Evolutionary conservation across 53 echinoderm and acorn worm species (phyloP).

Genomic region (Henricia sp.): DNA sequence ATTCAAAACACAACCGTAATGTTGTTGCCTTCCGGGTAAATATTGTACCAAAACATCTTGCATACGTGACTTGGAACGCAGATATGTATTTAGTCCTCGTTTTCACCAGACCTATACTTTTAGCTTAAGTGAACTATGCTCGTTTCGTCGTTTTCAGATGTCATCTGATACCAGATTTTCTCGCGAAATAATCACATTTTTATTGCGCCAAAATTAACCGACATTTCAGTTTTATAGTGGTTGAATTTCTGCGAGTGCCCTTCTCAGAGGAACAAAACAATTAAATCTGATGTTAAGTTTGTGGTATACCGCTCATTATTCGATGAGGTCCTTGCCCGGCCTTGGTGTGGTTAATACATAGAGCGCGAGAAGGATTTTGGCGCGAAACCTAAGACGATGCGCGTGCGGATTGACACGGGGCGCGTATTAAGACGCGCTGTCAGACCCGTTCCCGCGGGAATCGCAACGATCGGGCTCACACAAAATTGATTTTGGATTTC

Average conservation of each 20-base stretch:
- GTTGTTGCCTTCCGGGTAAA: constrained; percentile 14
- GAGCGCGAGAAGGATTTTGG: not conserved
- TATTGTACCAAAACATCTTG: constrained; percentile 1
- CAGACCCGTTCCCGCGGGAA: constrained; percentile 17
- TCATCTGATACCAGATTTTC: constrained; percentile 7
- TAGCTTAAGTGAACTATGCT: too few species aligned
- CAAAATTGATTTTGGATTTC: not conserved
- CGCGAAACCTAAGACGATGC: constrained; percentile 21
- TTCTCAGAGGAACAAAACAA: too few species aligned
- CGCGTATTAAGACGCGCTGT: constrained; percentile 25
- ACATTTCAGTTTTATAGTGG: too few species aligned
- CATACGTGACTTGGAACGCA: not conserved
- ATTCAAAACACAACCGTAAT: constrained; percentile 36
- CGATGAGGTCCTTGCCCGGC: too few species aligned
- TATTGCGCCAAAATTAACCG: too few species aligned
- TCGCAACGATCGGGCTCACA: not conserved
- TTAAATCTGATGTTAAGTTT: too few species aligned
- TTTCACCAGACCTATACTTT: too few species aligned
- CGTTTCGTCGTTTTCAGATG: too few species aligned
- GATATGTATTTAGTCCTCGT: constrained; percentile 21
- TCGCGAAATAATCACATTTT: not conserved
- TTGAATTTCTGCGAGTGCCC: too few species aligned
- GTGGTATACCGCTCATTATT: too few species aligned
- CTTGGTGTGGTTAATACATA: constrained; percentile 1
- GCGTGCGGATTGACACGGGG: constrained; percentile 9